Conservation (phyloP, 2,797 vertebrate species). For the Pagetopsis macropterus region DNA sequence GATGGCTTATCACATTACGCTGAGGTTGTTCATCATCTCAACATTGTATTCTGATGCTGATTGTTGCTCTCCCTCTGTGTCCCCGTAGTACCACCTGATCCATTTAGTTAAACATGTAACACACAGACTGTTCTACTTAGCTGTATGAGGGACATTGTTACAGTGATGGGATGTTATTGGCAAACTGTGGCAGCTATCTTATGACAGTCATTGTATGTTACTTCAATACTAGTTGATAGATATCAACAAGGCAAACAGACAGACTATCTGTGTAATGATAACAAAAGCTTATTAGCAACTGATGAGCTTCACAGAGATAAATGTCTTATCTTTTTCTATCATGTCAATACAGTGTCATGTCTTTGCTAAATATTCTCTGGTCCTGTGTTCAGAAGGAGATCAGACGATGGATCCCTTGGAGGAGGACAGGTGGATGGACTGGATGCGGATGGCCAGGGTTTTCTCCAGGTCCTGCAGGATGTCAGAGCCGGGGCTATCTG, state of each 20-base stretch:
- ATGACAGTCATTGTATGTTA: constrained; percentile 42
- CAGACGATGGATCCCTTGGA: constrained; percentile 95
- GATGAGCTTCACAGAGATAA: constrained; percentile 54
- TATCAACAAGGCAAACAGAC: constrained; percentile 57
- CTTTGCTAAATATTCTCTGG: constrained; percentile 3
- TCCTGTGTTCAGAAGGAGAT: constrained; percentile 16
- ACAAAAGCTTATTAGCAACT: constrained; percentile 59
- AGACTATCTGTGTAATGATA: constrained; percentile 56
- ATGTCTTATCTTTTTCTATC: constrained; percentile 15
- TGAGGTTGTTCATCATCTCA: constrained; percentile 17
- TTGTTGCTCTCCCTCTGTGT: constrained; percentile 13
- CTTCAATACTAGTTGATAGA: constrained; percentile 46
- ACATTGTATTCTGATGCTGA: constrained; percentile 5
- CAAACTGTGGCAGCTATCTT: constrained; percentile 56
- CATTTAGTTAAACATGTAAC: constrained; percentile 21
- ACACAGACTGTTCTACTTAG: background rate
- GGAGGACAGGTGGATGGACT: constrained; percentile 97
- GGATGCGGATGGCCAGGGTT: constrained; percentile 92
- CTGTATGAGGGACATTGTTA: constrained; percentile 33
- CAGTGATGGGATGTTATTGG: constrained; percentile 56
- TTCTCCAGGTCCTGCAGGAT: constrained; percentile 94
- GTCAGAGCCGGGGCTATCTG: constrained; percentile 88
- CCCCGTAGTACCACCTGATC: constrained; percentile 6
- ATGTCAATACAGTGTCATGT: constrained; percentile 19
- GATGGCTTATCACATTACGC: constrained; percentile 57